A percentile compares a stretch with the other conserved stretches of the same genome.
Evolutionary conservation across 2,113 vertebrate species (phyloP).

Genomic region (Sebastes schlegelii): DNA sequence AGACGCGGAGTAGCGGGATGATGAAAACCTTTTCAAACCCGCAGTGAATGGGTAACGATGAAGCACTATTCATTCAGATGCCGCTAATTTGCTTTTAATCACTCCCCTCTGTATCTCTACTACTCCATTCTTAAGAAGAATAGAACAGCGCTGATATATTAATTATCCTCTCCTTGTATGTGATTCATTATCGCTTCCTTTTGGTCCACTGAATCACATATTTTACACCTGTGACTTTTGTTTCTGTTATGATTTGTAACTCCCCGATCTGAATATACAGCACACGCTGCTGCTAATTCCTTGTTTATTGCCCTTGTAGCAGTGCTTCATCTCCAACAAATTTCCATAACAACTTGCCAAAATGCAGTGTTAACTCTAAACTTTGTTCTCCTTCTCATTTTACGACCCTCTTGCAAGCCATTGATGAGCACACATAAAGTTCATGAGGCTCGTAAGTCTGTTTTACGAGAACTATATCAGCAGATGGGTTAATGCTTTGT

Average conservation of each 20-base stretch:
- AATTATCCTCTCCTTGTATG: conserved; percentile 38
- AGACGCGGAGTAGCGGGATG: conserved; percentile 43
- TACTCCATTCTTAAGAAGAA: conserved; percentile 29
- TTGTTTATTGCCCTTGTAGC: conserved; percentile 44
- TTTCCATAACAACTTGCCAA: conserved; percentile 51
- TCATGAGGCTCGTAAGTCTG: conserved; percentile 63
- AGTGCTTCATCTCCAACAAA: conserved; percentile 31
- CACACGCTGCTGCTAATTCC: conserved; percentile 36
- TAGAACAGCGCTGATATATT: conserved; percentile 45
- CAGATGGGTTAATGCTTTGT: conserved; percentile 69
- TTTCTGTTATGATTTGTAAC: conserved; percentile 42
- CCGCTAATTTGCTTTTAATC: conserved; percentile 60
- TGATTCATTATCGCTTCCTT: conserved; percentile 41
- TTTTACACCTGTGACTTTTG: conserved; percentile 35
- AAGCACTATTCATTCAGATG: conserved; percentile 40
- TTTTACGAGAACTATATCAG: conserved; percentile 59
- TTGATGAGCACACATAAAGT: conserved; percentile 62
- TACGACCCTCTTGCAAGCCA: conserved; percentile 57
- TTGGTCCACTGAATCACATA: conserved; percentile 13
- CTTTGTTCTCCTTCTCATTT: conserved; percentile 53
- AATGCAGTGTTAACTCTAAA: conserved; percentile 53
- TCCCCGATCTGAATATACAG: conserved; percentile 6
- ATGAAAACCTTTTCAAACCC: conserved; percentile 57
- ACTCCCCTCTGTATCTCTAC: conserved; percentile 23
- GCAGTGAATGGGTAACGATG: conserved; percentile 36